Evolutionary conservation across 2,888 invertebrate genomes (phyloP).

Genomic region (Tetanocera ferruginea): DNA sequence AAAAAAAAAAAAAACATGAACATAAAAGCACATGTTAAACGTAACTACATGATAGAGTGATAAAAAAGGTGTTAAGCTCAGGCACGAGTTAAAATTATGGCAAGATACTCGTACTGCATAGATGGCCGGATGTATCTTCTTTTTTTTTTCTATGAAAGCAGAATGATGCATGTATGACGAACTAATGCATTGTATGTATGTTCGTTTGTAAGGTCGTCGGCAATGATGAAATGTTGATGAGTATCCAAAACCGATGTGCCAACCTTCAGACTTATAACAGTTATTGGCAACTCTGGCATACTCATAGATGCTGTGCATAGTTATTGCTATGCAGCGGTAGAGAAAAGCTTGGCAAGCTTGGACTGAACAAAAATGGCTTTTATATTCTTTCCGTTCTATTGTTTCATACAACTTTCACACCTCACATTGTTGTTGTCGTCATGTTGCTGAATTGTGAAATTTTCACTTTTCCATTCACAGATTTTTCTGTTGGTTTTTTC

Average conservation of each 20-base stretch:
- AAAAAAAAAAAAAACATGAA: not conserved
- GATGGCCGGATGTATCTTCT: not conserved
- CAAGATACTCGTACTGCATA: not conserved
- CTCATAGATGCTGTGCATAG: too few relatives aligned
- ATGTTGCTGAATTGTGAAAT: not conserved
- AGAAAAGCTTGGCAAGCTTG: not conserved
- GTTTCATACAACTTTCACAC: not conserved
- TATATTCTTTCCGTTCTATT: not conserved
- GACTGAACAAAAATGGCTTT: not conserved
- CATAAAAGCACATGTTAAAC: not conserved
- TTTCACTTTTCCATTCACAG: conserved; percentile 19
- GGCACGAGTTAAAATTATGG: not conserved
- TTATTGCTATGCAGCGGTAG: too few relatives aligned
- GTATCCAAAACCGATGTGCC: too few relatives aligned
- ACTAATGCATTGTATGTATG: not conserved
- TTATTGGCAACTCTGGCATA: too few relatives aligned
- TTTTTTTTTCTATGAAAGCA: too few relatives aligned
- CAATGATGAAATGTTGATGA: not conserved
- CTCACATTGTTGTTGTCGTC: not conserved
- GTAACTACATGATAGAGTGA: not conserved
- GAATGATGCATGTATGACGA: too few relatives aligned
- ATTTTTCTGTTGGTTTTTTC: conserved; percentile 23
- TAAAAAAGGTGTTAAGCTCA: not conserved
- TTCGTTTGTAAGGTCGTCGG: not conserved
- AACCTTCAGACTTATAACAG: too few relatives aligned